Percentiles rank a stretch among this genome's conserved stretches.
These are phyloP conservation scores for Drosophila repletoides DNA, from an alignment of 1,140 invertebrate genomes.

Conservation along the genomic window DNA sequence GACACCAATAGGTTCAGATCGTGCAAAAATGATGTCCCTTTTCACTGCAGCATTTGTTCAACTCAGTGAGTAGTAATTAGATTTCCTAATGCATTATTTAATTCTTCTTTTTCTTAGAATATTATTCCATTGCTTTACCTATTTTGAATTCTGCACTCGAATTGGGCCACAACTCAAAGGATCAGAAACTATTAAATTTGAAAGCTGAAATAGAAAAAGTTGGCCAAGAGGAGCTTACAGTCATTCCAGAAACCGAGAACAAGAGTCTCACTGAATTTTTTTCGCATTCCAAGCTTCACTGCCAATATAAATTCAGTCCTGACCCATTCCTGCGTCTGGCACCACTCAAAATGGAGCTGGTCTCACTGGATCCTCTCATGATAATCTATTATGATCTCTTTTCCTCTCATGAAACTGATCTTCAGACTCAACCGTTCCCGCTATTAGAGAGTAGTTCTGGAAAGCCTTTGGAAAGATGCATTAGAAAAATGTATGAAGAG, in stretches of 20 bases:
- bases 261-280: slow-evolving; percentile 88
- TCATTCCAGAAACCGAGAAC: neutral
- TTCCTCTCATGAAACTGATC: slow-evolving; percentile 92
- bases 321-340: slow-evolving; percentile 90
- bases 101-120: neutral
- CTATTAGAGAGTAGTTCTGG: slow-evolving; percentile 92
- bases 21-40: neutral
- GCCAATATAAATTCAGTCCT: slow-evolving; percentile 88
- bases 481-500: too few relatives aligned
- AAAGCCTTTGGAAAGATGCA: too few relatives aligned
- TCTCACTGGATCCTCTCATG: slow-evolving; percentile 91
- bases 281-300: slow-evolving; percentile 85
- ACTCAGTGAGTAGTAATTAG: neutral
- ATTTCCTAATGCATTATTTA: too few relatives aligned
- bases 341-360: slow-evolving; percentile 95
- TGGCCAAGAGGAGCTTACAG: neutral
- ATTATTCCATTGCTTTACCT: slow-evolving; percentile 25
- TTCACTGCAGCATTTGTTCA: neutral
- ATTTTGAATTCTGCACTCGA: slow-evolving; percentile 14
- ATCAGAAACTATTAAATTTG: slow-evolving; percentile 85
- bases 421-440: slow-evolving; percentile 92
- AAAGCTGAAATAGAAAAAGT: neutral
- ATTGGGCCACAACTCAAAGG: neutral
- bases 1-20: neutral
- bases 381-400: slow-evolving; percentile 95